phyloP scores from a whole-genome alignment of 2,113 vertebrate species.

The Leucopternis melanops region DNA sequence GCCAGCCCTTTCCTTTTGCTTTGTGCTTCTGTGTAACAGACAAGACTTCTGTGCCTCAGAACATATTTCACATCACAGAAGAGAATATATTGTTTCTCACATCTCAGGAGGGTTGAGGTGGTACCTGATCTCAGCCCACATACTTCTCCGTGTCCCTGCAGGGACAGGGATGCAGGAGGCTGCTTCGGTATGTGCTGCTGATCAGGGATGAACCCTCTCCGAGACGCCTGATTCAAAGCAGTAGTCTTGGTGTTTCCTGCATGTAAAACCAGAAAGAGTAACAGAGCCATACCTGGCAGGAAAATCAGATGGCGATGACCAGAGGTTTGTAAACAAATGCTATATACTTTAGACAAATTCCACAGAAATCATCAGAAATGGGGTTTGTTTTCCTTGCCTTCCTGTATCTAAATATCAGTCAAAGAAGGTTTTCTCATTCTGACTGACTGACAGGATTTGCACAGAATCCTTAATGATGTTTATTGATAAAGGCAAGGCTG shows the following conservation, averaged over 20 bases:
- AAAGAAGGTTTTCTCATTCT: neutral
- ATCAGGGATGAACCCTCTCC: neutral
- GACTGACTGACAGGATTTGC: neutral
- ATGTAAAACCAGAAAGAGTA: neutral
- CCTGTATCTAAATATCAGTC: neutral
- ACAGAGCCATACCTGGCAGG: neutral
- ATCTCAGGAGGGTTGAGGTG: neutral
- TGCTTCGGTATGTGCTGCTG: neutral
- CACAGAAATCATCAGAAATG: neutral
- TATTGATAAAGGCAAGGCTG: neutral
- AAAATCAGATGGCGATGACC: neutral
- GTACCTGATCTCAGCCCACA: neutral
- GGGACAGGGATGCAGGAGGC: neutral
- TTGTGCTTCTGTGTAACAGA: neutral
- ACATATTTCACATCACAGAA: neutral
- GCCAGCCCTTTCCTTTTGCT: neutral
- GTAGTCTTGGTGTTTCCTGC: neutral
- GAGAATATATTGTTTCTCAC: neutral
- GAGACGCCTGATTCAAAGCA: fast-evolving
- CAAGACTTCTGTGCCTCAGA: neutral
- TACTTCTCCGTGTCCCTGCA: neutral
- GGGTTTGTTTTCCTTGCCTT: neutral
- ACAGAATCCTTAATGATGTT: neutral
- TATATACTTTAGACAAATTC: neutral
- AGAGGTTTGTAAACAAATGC: neutral